Percentiles rank a stretch among this genome's conserved stretches.
These are phyloP conservation scores for Tychaedon coryphoeus DNA, from an alignment of 2,113 vertebrate species.

Conservation along the genomic window DNA sequence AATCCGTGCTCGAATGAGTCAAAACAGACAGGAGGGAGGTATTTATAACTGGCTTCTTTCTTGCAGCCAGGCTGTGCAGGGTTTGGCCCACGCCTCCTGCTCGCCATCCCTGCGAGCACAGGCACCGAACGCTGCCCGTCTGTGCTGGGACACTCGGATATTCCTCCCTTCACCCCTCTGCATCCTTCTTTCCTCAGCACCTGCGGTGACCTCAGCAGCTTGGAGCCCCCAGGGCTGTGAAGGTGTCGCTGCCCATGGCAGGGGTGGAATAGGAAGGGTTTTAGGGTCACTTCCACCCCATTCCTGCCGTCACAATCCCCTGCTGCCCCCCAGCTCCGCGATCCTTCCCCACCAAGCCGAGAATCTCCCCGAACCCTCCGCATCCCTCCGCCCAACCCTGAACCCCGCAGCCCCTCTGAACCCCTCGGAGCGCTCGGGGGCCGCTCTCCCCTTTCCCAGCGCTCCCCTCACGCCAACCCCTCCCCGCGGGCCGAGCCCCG, in stretches of 20 bases:
- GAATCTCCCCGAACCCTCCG: rapidly evolving
- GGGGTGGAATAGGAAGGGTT: rapidly evolving
- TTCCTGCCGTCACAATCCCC: rapidly evolving
- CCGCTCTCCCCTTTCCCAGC: no score
- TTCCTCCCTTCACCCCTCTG: rapidly evolving
- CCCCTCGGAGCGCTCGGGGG: no score
- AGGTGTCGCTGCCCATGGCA: background rate
- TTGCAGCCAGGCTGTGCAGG: background rate
- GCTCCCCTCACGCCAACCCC: no score
- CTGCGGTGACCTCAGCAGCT: rapidly evolving
- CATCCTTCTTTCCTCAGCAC: background rate
- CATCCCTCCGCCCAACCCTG: background rate
- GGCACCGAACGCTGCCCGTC: rapidly evolving
- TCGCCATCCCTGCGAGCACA: background rate
- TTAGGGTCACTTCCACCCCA: no score
- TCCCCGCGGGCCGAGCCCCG: background rate
- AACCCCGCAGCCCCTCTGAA: no score
- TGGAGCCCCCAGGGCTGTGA: rapidly evolving
- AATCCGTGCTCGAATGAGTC: background rate
- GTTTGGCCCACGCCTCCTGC: background rate
- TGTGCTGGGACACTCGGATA: rapidly evolving
- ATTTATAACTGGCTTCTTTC: background rate
- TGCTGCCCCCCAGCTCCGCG: rapidly evolving
- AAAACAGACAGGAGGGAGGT: background rate
- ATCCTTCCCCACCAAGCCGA: no score